phyloP scores from a whole-genome alignment of 2,888 invertebrate genomes.

The Candidula unifasciata region DNA sequence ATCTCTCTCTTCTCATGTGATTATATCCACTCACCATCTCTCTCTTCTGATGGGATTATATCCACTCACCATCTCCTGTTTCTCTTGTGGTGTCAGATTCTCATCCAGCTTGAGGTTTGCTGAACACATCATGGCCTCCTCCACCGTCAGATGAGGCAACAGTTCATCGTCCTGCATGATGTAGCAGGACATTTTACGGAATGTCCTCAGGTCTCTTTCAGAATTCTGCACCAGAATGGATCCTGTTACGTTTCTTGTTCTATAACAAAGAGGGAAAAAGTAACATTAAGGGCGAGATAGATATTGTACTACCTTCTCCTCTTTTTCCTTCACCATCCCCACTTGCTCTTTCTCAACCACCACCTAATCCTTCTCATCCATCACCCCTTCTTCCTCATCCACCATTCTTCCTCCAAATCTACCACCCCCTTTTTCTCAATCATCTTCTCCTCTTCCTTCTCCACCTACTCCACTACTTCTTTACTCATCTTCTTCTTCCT shows the following conservation, averaged over 20 bases:
- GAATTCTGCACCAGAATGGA: slow-evolving; percentile 86
- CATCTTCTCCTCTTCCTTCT: too few species aligned
- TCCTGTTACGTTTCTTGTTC: slow-evolving; percentile 81
- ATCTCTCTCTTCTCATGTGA: slow-evolving; percentile 87
- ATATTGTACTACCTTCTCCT: too few species aligned
- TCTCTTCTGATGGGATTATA: slow-evolving; percentile 81
- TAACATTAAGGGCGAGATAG: too few species aligned
- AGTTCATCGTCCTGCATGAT: slow-evolving; percentile 94
- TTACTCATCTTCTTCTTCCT: too few species aligned
- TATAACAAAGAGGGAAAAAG: slow-evolving; percentile 60
- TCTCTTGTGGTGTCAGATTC: slow-evolving; percentile 84
- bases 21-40: slow-evolving; percentile 85
- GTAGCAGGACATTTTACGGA: slow-evolving; percentile 90
- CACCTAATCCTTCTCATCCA: too few species aligned
- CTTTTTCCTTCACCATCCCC: too few species aligned
- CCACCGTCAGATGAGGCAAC: slow-evolving; percentile 88
- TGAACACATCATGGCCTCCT: slow-evolving; percentile 91
- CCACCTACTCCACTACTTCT: too few species aligned
- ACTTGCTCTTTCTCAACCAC: too few species aligned
- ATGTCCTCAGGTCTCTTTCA: slow-evolving; percentile 87
- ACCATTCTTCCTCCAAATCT: too few species aligned
- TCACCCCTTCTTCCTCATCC: too few species aligned
- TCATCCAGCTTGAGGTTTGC: slow-evolving; percentile 89
- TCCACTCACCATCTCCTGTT: slow-evolving; percentile 89
- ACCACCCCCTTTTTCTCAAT: too few species aligned